Conservation (phyloP, 2,797 vertebrate genomes). For the Apodemus agrarius region DNA sequence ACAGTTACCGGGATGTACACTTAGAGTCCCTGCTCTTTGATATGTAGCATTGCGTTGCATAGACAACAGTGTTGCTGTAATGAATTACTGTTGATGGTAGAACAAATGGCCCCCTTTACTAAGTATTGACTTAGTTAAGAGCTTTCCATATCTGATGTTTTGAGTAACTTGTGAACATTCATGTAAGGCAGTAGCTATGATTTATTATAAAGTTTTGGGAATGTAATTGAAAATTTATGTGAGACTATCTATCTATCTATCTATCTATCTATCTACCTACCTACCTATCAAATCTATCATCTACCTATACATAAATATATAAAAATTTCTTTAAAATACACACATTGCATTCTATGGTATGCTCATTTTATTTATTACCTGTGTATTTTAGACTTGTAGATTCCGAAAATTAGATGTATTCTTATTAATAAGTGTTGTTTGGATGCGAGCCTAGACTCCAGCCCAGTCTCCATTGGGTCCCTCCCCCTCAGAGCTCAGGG, state of each 20-base stretch:
- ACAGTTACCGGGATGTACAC: background rate
- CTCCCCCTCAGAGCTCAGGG: background rate
- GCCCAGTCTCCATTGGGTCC: background rate
- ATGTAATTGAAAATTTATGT: slow-evolving; percentile 34
- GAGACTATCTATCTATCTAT: background rate
- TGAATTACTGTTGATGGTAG: background rate
- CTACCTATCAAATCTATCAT: background rate
- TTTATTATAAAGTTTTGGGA: background rate
- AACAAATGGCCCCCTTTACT: background rate
- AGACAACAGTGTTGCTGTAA: background rate
- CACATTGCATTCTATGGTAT: background rate
- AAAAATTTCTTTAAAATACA: slow-evolving; percentile 38
- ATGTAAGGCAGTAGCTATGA: background rate
- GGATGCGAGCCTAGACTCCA: background rate
- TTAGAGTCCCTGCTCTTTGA: background rate
- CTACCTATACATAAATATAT: background rate
- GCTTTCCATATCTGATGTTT: background rate
- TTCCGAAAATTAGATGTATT: background rate
- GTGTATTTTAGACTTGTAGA: slow-evolving; percentile 10
- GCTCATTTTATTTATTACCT: background rate
- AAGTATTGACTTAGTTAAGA: background rate
- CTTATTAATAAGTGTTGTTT: background rate
- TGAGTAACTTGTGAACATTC: background rate
- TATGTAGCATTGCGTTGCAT: background rate
- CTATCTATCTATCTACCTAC: background rate